Percentiles rank a stretch among this genome's conserved stretches.
Evolutionary conservation across 2,113 vertebrate genomes (phyloP).

Genomic region (Pungitius pungitius): DNA sequence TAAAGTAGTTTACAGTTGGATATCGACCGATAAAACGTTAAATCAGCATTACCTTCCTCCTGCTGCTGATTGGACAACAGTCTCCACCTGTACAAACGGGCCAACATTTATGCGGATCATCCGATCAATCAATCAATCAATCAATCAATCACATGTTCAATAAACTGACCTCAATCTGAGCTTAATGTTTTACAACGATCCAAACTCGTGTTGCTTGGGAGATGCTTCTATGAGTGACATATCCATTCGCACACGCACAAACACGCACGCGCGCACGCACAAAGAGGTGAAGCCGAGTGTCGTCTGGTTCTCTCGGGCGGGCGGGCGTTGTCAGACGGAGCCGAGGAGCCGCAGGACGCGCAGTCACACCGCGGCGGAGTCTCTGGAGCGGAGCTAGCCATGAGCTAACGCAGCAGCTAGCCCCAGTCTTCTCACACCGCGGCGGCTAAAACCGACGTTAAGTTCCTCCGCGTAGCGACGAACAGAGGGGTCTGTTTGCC

Average conservation of each 20-base stretch:
- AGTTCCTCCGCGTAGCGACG: neutral
- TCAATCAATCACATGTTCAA: conserved; percentile 35
- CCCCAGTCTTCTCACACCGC: conserved; percentile 24
- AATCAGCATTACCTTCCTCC: conserved; percentile 16
- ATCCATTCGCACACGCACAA: no score
- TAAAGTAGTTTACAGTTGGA: neutral
- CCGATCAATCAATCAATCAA: conserved; percentile 53
- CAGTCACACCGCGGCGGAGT: conserved; percentile 52
- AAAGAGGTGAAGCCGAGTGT: conserved; percentile 13
- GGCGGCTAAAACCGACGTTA: neutral
- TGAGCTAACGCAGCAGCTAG: conserved; percentile 72
- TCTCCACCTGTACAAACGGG: conserved; percentile 21
- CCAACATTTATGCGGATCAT: conserved; percentile 32
- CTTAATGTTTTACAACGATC: neutral
- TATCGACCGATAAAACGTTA: neutral
- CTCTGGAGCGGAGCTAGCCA: conserved; percentile 65
- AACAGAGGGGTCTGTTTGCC: neutral
- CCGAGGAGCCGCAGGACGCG: conserved; percentile 59
- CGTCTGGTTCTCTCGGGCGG: conserved; percentile 43
- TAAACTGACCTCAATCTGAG: neutral
- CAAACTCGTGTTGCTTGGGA: neutral
- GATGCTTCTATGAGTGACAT: neutral
- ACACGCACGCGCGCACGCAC: no score
- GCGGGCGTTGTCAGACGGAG: conserved; percentile 73
- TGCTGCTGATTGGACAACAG: neutral